Percentiles rank a stretch among this genome's conserved stretches.
These are phyloP conservation scores for Noctua janthina DNA, from an alignment of 2,888 invertebrate species.

Conservation along the genomic window DNA sequence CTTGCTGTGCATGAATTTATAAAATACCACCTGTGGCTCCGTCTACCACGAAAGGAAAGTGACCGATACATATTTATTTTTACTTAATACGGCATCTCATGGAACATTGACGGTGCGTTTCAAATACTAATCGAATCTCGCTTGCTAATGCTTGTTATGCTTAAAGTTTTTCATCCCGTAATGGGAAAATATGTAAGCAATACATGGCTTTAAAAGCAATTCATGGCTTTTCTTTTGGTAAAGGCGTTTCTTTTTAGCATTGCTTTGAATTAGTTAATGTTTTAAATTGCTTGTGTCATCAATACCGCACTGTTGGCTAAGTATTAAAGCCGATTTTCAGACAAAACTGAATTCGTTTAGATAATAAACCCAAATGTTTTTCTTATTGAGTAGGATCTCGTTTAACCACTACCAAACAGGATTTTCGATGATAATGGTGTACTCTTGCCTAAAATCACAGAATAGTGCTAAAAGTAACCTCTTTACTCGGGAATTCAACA, in stretches of 20 bases:
- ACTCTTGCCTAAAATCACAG: background rate
- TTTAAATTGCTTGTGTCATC: slow-evolving; percentile 1
- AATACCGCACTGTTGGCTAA: background rate
- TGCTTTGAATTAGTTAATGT: background rate
- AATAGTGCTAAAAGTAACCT: background rate
- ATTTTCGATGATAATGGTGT: background rate
- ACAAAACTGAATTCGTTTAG: background rate
- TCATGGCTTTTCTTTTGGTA: slow-evolving; percentile 17
- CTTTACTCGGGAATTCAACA: background rate
- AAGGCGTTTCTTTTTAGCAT: background rate
- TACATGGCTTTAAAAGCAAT: slow-evolving; percentile 24
- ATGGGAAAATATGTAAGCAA: slow-evolving; percentile 26
- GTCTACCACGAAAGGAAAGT: slow-evolving; percentile 45
- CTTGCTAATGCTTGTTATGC: slow-evolving; percentile 3
- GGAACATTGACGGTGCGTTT: slow-evolving; percentile 18
- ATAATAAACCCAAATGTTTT: background rate
- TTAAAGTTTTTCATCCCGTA: slow-evolving; percentile 4
- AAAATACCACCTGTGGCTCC: slow-evolving; percentile 58
- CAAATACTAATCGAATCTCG: slow-evolving; percentile 40
- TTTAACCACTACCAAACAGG: background rate
- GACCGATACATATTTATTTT: slow-evolving; percentile 62
- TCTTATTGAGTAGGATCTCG: background rate
- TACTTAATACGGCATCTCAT: slow-evolving; percentile 43
- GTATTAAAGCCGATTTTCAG: background rate
- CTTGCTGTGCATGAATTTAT: slow-evolving; percentile 56